Evolutionary conservation across 2,113 vertebrate genomes (phyloP).

Genomic region (Perca flavescens): DNA sequence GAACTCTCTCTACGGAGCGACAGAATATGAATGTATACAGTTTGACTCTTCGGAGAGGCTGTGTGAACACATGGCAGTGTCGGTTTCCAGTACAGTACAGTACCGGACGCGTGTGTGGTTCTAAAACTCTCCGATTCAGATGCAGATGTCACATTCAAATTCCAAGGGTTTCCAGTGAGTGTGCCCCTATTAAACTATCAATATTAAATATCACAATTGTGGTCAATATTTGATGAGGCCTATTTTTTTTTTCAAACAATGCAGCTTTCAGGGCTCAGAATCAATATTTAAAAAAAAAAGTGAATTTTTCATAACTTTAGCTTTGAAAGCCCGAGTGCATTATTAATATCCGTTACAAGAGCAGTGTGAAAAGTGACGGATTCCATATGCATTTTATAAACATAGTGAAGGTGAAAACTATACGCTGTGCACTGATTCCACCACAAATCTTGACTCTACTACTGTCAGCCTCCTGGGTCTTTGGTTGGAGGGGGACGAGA

Average conservation of each 20-base stretch:
- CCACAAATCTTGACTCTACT: constrained; percentile 14
- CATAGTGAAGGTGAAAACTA: constrained; percentile 64
- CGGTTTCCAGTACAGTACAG: neutral
- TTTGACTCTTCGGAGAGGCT: neutral
- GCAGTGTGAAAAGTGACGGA: constrained; percentile 72
- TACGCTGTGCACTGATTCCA: constrained; percentile 55
- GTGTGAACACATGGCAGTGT: constrained; percentile 40
- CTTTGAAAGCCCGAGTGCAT: constrained; percentile 78
- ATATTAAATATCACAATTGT: constrained; percentile 72
- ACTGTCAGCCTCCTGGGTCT: constrained; percentile 19
- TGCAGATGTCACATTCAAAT: constrained; percentile 24
- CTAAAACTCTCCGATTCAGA: neutral
- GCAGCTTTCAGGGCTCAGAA: constrained; percentile 72
- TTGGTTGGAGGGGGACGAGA: constrained; percentile 4
- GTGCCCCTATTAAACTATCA: constrained; percentile 71
- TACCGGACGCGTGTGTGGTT: neutral
- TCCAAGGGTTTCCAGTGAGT: constrained; percentile 25
- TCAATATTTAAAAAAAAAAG: constrained; percentile 82
- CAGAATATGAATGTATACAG: constrained; percentile 10
- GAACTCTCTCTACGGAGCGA: constrained; percentile 2
- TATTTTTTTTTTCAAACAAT: constrained; percentile 74
- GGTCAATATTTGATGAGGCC: constrained; percentile 79
- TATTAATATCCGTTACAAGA: constrained; percentile 76
- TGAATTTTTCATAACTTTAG: constrained; percentile 77
- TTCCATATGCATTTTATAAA: constrained; percentile 59